Evolutionary conservation across 92 coral and sea anemone genomes (phyloP).

Genomic region (Phenganax stokvisi): DNA sequence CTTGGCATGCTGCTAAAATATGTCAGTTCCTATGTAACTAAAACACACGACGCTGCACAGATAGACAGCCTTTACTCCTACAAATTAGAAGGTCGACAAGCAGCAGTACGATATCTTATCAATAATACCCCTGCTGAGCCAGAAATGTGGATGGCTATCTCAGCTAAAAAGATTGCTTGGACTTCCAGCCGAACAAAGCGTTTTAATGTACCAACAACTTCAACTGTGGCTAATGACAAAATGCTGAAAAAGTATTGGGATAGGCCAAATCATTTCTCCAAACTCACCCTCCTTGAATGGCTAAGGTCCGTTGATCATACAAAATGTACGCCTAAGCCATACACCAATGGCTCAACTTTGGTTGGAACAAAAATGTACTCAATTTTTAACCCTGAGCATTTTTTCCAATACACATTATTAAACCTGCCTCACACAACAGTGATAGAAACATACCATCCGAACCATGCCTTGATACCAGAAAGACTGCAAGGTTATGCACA

Average conservation of each 20-base stretch:
- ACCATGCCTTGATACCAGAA: not conserved
- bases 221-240: not conserved
- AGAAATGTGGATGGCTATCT: not conserved
- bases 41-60: conserved; percentile 34
- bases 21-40: conserved; percentile 36
- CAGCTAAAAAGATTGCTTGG: not conserved
- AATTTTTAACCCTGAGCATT: not conserved
- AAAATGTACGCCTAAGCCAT: not conserved
- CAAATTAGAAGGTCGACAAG: conserved; percentile 19
- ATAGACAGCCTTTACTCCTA: conserved; percentile 19
- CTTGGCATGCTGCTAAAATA: conserved; percentile 42
- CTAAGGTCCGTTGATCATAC: not conserved
- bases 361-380: conserved; percentile 3
- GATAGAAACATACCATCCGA: not conserved
- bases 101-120: conserved; percentile 18
- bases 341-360: not conserved
- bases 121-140: not conserved
- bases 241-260: not conserved
- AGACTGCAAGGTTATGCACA: not conserved
- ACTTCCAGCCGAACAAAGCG: not conserved
- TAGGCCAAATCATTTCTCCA: not conserved
- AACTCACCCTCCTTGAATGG: conserved; percentile 4
- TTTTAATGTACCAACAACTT: not conserved
- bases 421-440: not conserved
- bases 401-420: conserved; percentile 1